Evolutionary conservation across 2,113 vertebrate species (phyloP), one percentile per base, ranked within the genome.

Genomic region (Thryonomys swinderianus): DNA sequence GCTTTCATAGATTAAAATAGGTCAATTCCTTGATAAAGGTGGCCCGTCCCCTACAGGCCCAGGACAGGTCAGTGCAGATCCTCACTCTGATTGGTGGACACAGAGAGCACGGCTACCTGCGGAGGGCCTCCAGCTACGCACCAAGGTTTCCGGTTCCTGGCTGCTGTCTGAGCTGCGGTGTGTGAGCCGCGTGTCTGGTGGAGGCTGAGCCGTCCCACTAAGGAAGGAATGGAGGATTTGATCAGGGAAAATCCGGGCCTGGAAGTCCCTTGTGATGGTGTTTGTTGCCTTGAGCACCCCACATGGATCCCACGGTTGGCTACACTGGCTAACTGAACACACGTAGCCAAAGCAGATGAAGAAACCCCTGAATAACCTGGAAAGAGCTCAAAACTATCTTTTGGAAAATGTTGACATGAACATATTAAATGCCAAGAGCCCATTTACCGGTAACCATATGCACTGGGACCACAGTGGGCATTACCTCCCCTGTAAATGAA

Each of bases 391-490:
- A 45, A 62, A 80, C 4, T 18, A 25, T 40, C 1, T 9, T 74
- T 76, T 34, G 20, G 61, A 61, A 79, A 90, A 90, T 67, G 7
- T 27, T 61, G 27, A 74, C 40, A 17, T 4, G 42, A 3, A 17
- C 8, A 21, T 37, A 21, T 18, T 48, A 5, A 55, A 30, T 8
- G 2, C 14, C 34, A 51, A 73, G 25, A 21, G 0, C 0, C 79
- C 48, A 9, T 45, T 5, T 12, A 32, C 64, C 1, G 37, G 23
- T 64, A 81, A 27, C 0, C 11, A 17, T 73, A 48, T 59, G 0
- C 2, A 37, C 1, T 20, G 18, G 6, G 0, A 2, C 18, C 20
- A 7, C 8, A 32, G 21, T 32, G 9, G 30, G 4, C 18, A 42
- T 82, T 34, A 10, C 59, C 25, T 82, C 4, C 42, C 2, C 6